A percentile compares a stretch with the other conserved stretches of the same genome.
Conservation (phyloP, 1,140 invertebrate genomes). For the Brachionus plicatilis region DNA sequence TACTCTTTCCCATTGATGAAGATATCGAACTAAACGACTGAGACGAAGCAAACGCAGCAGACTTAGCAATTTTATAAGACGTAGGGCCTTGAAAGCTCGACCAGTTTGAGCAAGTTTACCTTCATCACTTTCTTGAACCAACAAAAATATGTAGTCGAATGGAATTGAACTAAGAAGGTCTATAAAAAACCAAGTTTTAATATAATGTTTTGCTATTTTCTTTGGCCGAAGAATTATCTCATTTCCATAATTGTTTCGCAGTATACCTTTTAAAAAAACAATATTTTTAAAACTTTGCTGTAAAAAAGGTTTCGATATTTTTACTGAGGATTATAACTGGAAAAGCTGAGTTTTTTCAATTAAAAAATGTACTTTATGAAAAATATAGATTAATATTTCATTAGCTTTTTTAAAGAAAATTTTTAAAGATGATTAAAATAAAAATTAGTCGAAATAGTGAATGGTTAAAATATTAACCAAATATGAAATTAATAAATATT, state of each 20-base stretch:
- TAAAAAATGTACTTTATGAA: too few relatives aligned
- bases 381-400: too few relatives aligned
- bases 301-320: too few relatives aligned
- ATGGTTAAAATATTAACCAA: too few relatives aligned
- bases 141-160: slow-evolving; percentile 97
- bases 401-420: too few relatives aligned
- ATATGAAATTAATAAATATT: too few relatives aligned
- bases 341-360: too few relatives aligned
- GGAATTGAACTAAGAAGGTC: slow-evolving; percentile 98
- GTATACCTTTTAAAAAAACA: slow-evolving; percentile 64
- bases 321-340: too few relatives aligned
- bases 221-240: slow-evolving; percentile 92
- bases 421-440: too few relatives aligned
- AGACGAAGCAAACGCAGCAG: slow-evolving; percentile 85
- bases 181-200: slow-evolving; percentile 97
- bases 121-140: slow-evolving; percentile 67
- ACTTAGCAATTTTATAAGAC: slow-evolving; percentile 90
- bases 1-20: slow-evolving; percentile 99
- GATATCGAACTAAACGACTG: slow-evolving; percentile 90
- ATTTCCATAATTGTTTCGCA: slow-evolving; percentile 94
- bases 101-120: slow-evolving; percentile 60
- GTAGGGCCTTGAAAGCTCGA: slow-evolving; percentile 84
- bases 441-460: too few relatives aligned
- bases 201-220: slow-evolving; percentile 93
- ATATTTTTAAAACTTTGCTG: too few relatives aligned